phyloP scores from a whole-genome alignment of 2,113 vertebrate species.

The Rafetus swinhoei region DNA sequence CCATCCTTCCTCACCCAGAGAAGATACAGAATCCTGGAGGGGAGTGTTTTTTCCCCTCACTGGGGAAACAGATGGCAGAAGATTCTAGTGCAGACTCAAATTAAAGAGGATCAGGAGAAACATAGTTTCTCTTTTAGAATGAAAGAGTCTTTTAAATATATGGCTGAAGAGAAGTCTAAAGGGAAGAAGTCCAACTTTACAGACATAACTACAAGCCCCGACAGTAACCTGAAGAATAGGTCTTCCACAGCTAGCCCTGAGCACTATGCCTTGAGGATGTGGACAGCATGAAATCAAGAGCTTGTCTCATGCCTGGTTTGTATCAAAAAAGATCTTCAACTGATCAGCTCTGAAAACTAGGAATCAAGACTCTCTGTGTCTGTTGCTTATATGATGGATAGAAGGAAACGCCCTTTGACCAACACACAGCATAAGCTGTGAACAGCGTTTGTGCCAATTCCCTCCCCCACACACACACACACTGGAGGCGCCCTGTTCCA shows the following conservation, averaged over 20 bases:
- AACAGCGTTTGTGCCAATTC: neutral
- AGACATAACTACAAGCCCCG: neutral
- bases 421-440: neutral
- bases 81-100: neutral
- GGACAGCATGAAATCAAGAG: neutral
- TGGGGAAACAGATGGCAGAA: neutral
- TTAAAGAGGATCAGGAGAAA: neutral
- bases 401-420: fast-evolving
- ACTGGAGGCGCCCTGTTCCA: neutral
- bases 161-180: neutral
- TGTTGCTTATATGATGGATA: fast-evolving
- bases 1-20: neutral
- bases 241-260: neutral
- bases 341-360: neutral
- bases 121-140: neutral
- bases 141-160: neutral
- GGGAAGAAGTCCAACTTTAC: neutral
- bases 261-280: neutral
- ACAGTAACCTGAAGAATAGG: neutral
- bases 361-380: neutral
- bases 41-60: neutral
- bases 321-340: neutral
- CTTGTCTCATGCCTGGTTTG: neutral
- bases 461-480: too few species aligned
- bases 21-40: neutral